phyloP scores from a whole-genome alignment of 2,888 invertebrate species.

The Sarcophaga caerulescens region DNA sequence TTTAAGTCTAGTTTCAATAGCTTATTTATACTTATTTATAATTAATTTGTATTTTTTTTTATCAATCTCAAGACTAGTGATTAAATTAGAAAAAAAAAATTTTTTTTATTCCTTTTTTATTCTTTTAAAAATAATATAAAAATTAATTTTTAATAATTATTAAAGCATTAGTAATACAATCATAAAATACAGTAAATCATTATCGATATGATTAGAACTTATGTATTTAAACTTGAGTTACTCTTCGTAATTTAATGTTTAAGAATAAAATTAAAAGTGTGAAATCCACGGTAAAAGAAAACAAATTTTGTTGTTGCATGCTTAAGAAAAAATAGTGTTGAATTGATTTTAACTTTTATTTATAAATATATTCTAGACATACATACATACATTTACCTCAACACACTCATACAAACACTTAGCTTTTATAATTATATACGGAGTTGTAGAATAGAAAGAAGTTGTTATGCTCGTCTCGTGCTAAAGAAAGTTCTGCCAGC shows the following conservation, averaged over 20 bases:
- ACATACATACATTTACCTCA: background rate
- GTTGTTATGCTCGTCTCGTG: slow-evolving; percentile 27
- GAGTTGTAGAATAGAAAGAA: slow-evolving; percentile 2
- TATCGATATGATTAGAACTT: too few species aligned
- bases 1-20: too few species aligned
- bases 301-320: slow-evolving; percentile 19
- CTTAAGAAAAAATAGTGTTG: slow-evolving; percentile 41
- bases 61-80: too few species aligned
- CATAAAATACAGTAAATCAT: too few species aligned
- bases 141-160: too few species aligned
- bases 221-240: too few species aligned
- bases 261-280: background rate
- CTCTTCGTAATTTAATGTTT: background rate
- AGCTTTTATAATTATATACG: background rate
- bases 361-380: background rate
- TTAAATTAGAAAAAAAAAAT: too few species aligned
- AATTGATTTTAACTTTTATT: slow-evolving; percentile 65
- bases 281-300: slow-evolving; percentile 8
- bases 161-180: too few species aligned
- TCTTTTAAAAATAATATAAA: too few species aligned
- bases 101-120: too few species aligned
- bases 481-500: slow-evolving; percentile 64
- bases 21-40: too few species aligned
- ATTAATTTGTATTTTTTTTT: too few species aligned
- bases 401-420: background rate